Evolutionary conservation across 2,888 invertebrate genomes (phyloP).

Genomic region (Nomada ruficornis): DNA sequence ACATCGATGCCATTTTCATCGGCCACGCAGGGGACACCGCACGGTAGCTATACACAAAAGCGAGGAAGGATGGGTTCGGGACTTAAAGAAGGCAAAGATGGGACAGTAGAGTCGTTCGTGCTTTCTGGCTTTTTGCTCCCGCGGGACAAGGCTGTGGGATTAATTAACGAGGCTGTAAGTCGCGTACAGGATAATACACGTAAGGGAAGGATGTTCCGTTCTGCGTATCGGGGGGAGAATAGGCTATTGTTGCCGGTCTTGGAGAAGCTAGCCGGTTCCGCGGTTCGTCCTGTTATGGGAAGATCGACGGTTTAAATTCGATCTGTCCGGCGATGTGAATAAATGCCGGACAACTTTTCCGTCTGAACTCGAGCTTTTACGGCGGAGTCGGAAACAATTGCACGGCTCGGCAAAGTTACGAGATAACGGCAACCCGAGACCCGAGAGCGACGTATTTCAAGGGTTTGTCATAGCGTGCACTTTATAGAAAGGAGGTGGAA

Average conservation of each 20-base stretch:
- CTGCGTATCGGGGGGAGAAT: conserved; percentile 39
- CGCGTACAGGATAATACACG: conserved; percentile 43
- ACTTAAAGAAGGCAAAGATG: conserved; percentile 27
- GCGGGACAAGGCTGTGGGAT: conserved; percentile 47
- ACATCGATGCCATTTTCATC: conserved; percentile 55
- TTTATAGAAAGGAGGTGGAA: no score
- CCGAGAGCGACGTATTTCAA: no score
- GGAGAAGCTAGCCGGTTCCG: conserved; percentile 22
- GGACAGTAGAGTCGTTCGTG: conserved; percentile 29
- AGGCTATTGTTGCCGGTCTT: conserved; percentile 52
- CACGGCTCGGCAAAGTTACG: not conserved
- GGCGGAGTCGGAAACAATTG: conserved; percentile 41
- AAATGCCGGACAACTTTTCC: conserved; percentile 41
- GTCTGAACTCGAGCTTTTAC: conserved; percentile 37
- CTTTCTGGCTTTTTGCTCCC: conserved; percentile 51
- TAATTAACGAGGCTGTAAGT: conserved; percentile 61
- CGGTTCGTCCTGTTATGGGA: conserved; percentile 43
- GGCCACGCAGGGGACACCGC: not conserved
- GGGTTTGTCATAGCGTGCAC: not conserved
- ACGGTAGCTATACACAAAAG: conserved; percentile 6
- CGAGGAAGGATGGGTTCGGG: conserved; percentile 7
- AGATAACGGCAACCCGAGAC: no score
- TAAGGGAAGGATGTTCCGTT: conserved; percentile 55
- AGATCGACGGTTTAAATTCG: conserved; percentile 59
- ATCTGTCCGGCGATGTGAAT: conserved; percentile 54